Base-by-base conservation (phyloP, 2,888 invertebrate genomes). In the Taphrorychus bicolor region DNA sequence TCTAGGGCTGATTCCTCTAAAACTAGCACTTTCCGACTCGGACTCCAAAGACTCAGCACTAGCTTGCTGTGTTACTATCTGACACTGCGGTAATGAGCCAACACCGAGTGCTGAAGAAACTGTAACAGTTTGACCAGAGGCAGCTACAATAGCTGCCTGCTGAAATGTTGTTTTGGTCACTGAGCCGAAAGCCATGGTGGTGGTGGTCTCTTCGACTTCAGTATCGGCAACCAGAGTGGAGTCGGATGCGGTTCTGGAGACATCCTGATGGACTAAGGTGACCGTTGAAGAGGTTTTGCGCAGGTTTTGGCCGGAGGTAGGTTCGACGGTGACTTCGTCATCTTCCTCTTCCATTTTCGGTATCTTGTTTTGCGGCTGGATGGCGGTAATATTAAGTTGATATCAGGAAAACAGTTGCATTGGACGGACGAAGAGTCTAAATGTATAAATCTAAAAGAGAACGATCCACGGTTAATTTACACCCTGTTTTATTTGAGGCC, bases 21-120 rank as follows among this genome's bases (percentile, higher is more conserved):
- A n/a, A 79, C 81, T 45, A 48, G 75, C 77, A 23, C 79, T 77
- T 14, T 76, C 76, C 41, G 79, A 83, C 66, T 86, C 85, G 41
- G 83, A 82, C 73, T 88, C 87, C 45, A 85, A 81, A 3, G 87
- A 87, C 73, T 88, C 87, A 11, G 87, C 86, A 61, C 87, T 87
- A 2, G 84, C 85, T 75, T 83, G 83, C 67, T 83, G 83, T 7
- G 82, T 83, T 11, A 84, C 78, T 53, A 84, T 83, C 72, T 83
- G 83, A 73, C 82, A 83, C 74, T 81, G 81, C 7, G 82, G 81
- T 59, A 76, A 71, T 4, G 75, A 70, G 68, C 73, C 73, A 16
- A 70, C 52, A 42, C 49, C 16, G 7, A 17, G 16, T 14, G 42
- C 59, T 4, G 40, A 2, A 14, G 51, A n/a, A 17, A 59, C 24